phyloP scores from a whole-genome alignment of 1,140 invertebrate genomes.

The Ceratina australensis region DNA sequence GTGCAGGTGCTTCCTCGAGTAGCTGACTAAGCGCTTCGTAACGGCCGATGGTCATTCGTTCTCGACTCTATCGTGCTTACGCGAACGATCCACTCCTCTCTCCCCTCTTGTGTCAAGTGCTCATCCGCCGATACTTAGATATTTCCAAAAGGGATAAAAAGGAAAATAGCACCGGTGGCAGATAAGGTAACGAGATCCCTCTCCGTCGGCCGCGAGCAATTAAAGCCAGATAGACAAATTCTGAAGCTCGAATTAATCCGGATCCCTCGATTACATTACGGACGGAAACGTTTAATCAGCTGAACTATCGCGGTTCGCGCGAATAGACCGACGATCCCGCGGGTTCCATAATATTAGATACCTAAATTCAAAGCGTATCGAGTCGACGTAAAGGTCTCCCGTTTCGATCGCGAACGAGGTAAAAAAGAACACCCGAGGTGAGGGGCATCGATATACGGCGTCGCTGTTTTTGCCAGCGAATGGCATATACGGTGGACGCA shows the following conservation, averaged over 20 bases:
- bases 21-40: constrained; percentile 69
- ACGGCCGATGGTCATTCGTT: constrained; percentile 66
- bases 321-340: too few relatives aligned
- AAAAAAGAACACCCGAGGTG: not conserved
- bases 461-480: constrained; percentile 46
- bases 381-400: not conserved
- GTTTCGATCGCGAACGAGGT: not conserved
- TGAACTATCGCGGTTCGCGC: too few relatives aligned
- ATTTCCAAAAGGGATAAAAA: not conserved
- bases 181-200: too few relatives aligned
- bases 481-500: constrained; percentile 22
- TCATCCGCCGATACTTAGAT: constrained; percentile 4
- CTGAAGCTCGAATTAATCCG: too few relatives aligned
- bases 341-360: too few relatives aligned
- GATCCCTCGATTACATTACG: too few relatives aligned
- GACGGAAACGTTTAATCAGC: too few relatives aligned
- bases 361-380: not conserved
- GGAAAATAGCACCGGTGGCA: too few relatives aligned
- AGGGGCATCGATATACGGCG: constrained; percentile 19
- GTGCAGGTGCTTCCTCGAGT: constrained; percentile 65
- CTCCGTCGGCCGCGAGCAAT: too few relatives aligned
- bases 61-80: constrained; percentile 58
- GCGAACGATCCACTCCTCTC: constrained; percentile 40
- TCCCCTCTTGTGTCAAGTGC: constrained; percentile 37
- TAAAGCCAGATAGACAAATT: too few relatives aligned